Evolutionary conservation across 2,888 invertebrate species (phyloP).

Genomic region (Caenorhabditis sp.): DNA sequence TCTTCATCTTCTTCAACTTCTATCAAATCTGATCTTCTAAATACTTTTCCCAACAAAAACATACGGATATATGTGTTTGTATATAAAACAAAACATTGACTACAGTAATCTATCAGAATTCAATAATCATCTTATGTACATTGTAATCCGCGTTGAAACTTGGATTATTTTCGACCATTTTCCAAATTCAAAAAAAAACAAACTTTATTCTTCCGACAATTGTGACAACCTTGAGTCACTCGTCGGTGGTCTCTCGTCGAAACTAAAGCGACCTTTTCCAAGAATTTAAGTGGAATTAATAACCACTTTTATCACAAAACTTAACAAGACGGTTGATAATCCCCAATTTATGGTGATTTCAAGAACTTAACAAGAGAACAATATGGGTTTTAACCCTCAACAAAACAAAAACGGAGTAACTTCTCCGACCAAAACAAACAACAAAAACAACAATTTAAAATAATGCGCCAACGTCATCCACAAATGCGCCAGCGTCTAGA

Average conservation of each 20-base stretch:
- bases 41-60: neutral
- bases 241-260: too few relatives aligned
- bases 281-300: too few relatives aligned
- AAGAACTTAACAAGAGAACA: too few relatives aligned
- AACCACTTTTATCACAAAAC: too few relatives aligned
- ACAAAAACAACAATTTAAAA: too few relatives aligned
- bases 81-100: neutral
- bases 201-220: neutral
- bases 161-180: neutral
- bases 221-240: neutral
- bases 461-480: too few relatives aligned
- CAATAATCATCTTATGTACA: neutral
- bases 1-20: conserved; percentile 21
- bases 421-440: too few relatives aligned
- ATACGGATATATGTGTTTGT: neutral
- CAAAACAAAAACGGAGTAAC: too few relatives aligned
- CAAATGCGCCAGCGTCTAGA: too few relatives aligned
- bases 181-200: neutral
- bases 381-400: too few relatives aligned
- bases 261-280: neutral
- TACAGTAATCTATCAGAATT: neutral
- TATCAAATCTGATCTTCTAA: conserved; percentile 26
- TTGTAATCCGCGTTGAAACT: neutral
- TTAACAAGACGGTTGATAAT: too few relatives aligned
- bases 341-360: too few relatives aligned